These are phyloP conservation scores for Cyprinodon tularosa DNA, from an alignment of 2,113 vertebrate genomes.

Conservation along the genomic window DNA sequence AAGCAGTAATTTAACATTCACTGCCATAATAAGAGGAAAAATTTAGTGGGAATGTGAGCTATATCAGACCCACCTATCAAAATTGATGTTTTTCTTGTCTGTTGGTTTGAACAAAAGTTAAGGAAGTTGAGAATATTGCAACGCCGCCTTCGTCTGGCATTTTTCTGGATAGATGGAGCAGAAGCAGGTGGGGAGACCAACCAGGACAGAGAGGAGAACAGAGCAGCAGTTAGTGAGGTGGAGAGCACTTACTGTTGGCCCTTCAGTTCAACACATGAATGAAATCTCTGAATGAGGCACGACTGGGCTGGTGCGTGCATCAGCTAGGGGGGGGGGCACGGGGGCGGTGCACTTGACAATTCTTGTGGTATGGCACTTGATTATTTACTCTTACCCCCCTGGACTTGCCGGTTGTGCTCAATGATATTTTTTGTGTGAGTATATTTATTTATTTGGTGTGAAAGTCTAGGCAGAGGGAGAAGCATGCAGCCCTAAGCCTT, in stretches of 20 bases:
- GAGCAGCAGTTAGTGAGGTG: slow-evolving; percentile 80
- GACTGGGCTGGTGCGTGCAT: slow-evolving; percentile 62
- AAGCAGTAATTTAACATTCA: too few species aligned
- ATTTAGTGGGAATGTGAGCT: not conserved
- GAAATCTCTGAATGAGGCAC: slow-evolving; percentile 62
- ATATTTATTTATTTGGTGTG: slow-evolving; percentile 22
- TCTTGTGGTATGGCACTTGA: slow-evolving; percentile 59
- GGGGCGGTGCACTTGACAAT: slow-evolving; percentile 53
- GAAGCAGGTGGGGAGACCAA: slow-evolving; percentile 42
- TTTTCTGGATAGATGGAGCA: slow-evolving; percentile 42
- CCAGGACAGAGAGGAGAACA: slow-evolving; percentile 43
- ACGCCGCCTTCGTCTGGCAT: not conserved
- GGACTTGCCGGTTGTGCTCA: slow-evolving; percentile 41
- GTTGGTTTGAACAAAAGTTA: slow-evolving; percentile 1
- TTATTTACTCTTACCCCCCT: slow-evolving; percentile 71
- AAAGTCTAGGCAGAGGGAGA: slow-evolving; percentile 53
- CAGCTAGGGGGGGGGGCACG: not conserved
- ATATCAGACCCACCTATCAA: not conserved
- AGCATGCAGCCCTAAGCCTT: slow-evolving; percentile 40
- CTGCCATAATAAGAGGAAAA: not conserved
- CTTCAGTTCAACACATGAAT: slow-evolving; percentile 72
- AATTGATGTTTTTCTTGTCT: slow-evolving; percentile 2
- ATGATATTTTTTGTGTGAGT: slow-evolving; percentile 23
- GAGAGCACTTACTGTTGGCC: slow-evolving; percentile 76
- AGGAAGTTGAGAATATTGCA: not conserved